Conservation (phyloP, 1,140 invertebrate genomes). For the Gryllus bimaculatus region DNA sequence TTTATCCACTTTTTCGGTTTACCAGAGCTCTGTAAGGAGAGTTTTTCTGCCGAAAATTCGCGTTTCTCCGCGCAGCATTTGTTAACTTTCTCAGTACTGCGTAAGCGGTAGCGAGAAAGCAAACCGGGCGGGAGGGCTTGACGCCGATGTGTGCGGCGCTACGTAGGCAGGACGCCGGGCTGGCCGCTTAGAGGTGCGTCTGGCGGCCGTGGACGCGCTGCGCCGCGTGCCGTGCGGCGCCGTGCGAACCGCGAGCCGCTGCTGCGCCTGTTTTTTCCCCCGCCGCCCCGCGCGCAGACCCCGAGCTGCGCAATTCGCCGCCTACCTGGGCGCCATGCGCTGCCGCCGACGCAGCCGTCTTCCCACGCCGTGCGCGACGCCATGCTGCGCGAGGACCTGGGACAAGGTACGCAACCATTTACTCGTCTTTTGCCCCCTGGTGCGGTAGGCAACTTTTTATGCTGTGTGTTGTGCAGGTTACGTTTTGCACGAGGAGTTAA, state of each 20-base stretch:
- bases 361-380: conserved; percentile 61
- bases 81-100: no score
- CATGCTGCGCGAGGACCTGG: conserved; percentile 66
- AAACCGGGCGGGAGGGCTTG: no score
- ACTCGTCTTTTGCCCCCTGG: conserved; percentile 11
- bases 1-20: no score
- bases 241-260: conserved; percentile 35
- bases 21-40: no score
- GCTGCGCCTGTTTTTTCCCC: conserved; percentile 58
- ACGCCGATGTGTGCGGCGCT: no score
- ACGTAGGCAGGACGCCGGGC: no score
- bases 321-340: conserved; percentile 81
- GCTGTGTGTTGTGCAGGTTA: no score
- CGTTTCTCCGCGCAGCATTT: no score
- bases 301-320: conserved; percentile 77
- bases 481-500: no score
- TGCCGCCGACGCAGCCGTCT: conserved; percentile 68
- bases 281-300: conserved; percentile 58
- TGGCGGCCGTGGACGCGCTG: conserved; percentile 30
- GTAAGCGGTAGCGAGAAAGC: no score
- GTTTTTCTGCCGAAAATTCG: no score
- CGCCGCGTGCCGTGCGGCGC: conserved; percentile 30
- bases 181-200: conserved; percentile 30
- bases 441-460: no score
- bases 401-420: conserved; percentile 82